Percentiles rank a stretch among this genome's conserved stretches.
phyloP scores from a whole-genome alignment of 2,888 invertebrate species.

The Mythimna vitellina region DNA sequence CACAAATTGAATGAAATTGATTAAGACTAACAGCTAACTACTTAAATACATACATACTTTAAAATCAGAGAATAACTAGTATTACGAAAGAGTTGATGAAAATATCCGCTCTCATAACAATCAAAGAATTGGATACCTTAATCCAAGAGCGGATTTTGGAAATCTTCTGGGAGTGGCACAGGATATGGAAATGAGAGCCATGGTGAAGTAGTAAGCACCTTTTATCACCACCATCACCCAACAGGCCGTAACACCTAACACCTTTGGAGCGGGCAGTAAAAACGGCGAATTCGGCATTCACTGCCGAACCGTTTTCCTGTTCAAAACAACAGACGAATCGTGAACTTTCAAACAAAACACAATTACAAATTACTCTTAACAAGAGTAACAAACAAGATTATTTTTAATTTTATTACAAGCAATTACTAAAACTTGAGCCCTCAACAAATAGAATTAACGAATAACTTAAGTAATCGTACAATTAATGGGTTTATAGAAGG shows the following conservation, averaged over 20 bases:
- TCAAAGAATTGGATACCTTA: no score
- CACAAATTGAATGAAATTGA: no score
- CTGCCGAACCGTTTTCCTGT: slow-evolving; percentile 4
- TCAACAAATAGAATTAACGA: slow-evolving; percentile 44
- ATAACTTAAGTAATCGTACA: slow-evolving; percentile 39
- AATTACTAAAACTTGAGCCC: slow-evolving; percentile 45
- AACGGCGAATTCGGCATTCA: no score
- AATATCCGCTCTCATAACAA: no score
- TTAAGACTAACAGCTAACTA: no score
- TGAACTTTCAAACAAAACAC: slow-evolving; percentile 41
- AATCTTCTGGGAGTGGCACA: no score
- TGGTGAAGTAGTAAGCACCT: no score
- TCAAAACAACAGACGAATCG: slow-evolving; percentile 1
- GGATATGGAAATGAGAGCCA: no score
- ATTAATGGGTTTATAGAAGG: slow-evolving; percentile 38
- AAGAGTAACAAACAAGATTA: slow-evolving; percentile 50
- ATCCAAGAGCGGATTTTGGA: no score
- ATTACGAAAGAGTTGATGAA: no score
- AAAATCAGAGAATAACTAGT: no score
- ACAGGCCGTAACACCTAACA: not conserved
- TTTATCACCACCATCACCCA: not conserved
- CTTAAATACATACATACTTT: no score
- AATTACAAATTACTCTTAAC: slow-evolving; percentile 44
- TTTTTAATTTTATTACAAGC: slow-evolving; percentile 47
- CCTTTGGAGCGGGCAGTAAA: not conserved